Percentiles rank a stretch among this genome's conserved stretches.
phyloP scores from a whole-genome alignment of 2,888 invertebrate species.

The Galerucella calmariensis region DNA sequence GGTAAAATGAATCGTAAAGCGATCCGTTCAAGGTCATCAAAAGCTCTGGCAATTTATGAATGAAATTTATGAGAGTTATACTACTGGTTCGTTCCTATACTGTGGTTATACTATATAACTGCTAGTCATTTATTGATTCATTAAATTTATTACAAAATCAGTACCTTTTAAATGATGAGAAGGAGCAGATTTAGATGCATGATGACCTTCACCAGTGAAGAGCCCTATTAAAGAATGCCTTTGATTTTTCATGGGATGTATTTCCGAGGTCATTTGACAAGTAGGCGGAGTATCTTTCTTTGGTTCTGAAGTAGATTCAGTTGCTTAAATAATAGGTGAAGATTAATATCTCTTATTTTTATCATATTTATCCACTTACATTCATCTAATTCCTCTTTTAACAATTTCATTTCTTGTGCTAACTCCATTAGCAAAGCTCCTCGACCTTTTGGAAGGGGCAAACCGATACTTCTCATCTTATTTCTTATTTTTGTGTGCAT shows the following conservation, averaged over 20 bases:
- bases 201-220: slow-evolving; percentile 68
- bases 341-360: slow-evolving; percentile 1
- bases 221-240: slow-evolving; percentile 77
- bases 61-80: too few relatives aligned
- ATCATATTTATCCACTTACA: slow-evolving; percentile 60
- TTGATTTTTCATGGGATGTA: slow-evolving; percentile 63
- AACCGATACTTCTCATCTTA: slow-evolving; percentile 81
- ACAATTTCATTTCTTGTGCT: slow-evolving; percentile 84
- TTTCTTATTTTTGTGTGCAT: slow-evolving; percentile 89
- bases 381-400: slow-evolving; percentile 88
- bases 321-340: slow-evolving; percentile 40
- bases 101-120: neutral
- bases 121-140: neutral
- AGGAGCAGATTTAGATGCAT: slow-evolving; percentile 56
- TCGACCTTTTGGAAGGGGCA: slow-evolving; percentile 85
- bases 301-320: slow-evolving; percentile 55
- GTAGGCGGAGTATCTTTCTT: slow-evolving; percentile 64
- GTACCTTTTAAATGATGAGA: slow-evolving; percentile 57
- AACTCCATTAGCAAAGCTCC: slow-evolving; percentile 87
- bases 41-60: too few relatives aligned
- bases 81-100: too few relatives aligned
- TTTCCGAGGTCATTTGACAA: slow-evolving; percentile 67
- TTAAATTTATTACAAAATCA: neutral
- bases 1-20: too few relatives aligned
- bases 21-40: too few relatives aligned